Base-by-base conservation (phyloP, 2,797 vertebrate genomes). In the Amblyopsis hoosieri region DNA sequence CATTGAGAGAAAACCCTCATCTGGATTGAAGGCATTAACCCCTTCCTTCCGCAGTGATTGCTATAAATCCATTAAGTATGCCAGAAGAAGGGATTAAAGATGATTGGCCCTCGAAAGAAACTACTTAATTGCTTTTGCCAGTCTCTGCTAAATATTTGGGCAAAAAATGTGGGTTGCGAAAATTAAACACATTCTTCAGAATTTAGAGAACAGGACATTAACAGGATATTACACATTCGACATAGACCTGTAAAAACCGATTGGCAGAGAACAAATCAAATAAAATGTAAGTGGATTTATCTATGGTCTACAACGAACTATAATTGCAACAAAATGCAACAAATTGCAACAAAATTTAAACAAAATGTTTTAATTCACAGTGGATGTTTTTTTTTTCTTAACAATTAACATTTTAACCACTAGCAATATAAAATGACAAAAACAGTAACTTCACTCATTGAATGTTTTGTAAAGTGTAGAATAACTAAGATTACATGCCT, bases 21-120 rank as follows among this genome's bases (percentile, higher is more conserved):
- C 82, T 88, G 87, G 80, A 80, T 71, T 58, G 46, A 29, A 60
- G 52, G 72, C 57, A 57, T 87, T 75, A 83, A 85, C 85, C 81
- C 77, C 1, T 42, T 42, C 37, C 60, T 83, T 67, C 78, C 12
- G 13, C 55, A 0, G 49, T 68, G 72, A 86, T 77, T 81, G 70
- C 62, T 42, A 33, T 42, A 45, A 67, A 64, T 13, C 78, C 68
- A 84, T 84, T 79, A 80, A 80, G 67, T 57, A 64, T 73, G 70
- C 55, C 77, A 68, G 58, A 57, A 48, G 45, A 63, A 31, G 58
- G 23, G 51, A 29, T 29, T 29, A 29, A 29, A 29, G 23, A 29
- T 29, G 23, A 29, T 29, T 29, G 23, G 23, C 23, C 23, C 23
- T 29, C 23, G 23, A 4, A 29, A 29, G 23, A 29, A 29, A 29